Evolutionary conservation across 2,797 vertebrate genomes (phyloP), one percentile per base, ranked within the genome.

Genomic region (Chelon auratus): DNA sequence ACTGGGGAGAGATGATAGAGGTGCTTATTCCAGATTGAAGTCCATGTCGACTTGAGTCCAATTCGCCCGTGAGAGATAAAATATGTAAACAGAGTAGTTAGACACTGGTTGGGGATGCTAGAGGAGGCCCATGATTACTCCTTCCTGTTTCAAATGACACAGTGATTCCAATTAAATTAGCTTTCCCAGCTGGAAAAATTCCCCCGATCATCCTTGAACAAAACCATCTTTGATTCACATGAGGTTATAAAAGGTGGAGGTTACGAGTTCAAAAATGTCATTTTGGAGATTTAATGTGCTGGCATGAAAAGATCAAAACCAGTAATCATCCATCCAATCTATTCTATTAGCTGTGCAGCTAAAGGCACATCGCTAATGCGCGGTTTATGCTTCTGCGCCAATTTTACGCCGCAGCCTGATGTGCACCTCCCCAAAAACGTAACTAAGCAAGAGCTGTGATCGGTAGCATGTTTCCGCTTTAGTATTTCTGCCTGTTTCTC

Each of bases 11-110:
- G 77, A 88, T 88, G 87, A 90, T 83, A 73, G 78, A 80, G 75
- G 84, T 73, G 73, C 86, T 88, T 84, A 86, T 89, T 84, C 78
- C 74, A 74, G 75, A 87, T 79, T 75, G 68, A 73, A 77, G 75
- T 70, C 68, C 52, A 58, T 62, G 83, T 78, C 66, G 43, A 67
- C 72, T 63, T 14, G 51, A 82, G 79, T 45, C 62, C 72, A 73
- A 84, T 72, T 70, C 68, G 60, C 55, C 14, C 11, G 54, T 65
- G 55, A 83, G 78, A 60, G 83, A 88, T 78, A 83, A 88, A 90
- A 87, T 77, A 86, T 75, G 75, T 67, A 91, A 87, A 89, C 81
- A 83, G 17, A 60, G 63, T 71, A 33, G 62, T 87, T 74, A 90
- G 56, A 79, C 51, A 64, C 53, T 47, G 66, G 60, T 64, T 8